A percentile compares a stretch with the other conserved stretches of the same genome.
These are phyloP conservation scores for Atta colombica DNA, from an alignment of 1,140 invertebrate species.

Conservation along the genomic window DNA sequence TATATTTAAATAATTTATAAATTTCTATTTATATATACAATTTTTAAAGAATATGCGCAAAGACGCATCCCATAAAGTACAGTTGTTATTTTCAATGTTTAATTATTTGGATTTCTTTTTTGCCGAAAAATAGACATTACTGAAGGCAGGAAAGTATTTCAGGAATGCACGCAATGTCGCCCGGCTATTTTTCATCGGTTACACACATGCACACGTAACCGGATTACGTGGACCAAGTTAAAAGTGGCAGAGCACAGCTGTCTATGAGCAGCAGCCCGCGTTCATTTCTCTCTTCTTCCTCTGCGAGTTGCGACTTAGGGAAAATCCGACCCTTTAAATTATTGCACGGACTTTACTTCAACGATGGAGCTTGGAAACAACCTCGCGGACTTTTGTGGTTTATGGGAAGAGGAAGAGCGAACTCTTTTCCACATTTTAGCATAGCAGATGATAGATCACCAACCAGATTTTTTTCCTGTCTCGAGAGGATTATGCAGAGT, in stretches of 20 bases:
- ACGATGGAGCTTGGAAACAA: constrained; percentile 8
- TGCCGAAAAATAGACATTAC: background rate
- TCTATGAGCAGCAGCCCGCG: background rate
- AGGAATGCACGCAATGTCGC: constrained; percentile 33
- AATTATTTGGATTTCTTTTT: background rate
- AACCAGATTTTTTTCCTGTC: background rate
- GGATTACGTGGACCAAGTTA: constrained; percentile 46
- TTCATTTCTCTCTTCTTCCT: background rate
- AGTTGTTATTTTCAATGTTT: background rate
- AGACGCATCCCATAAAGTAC: background rate
- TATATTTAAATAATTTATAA: background rate
- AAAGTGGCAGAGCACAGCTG: constrained; percentile 52
- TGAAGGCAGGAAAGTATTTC: background rate
- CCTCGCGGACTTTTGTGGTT: constrained; percentile 25
- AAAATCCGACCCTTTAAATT: constrained; percentile 55
- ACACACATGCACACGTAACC: constrained; percentile 36
- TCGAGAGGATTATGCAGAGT: background rate
- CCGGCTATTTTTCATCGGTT: constrained; percentile 28
- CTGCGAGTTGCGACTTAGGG: constrained; percentile 6
- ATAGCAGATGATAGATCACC: background rate
- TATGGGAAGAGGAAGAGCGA: constrained; percentile 1
- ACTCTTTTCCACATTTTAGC: constrained; percentile 30
- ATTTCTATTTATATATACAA: background rate
- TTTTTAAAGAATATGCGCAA: background rate
- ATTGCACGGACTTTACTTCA: constrained; percentile 36